Base-by-base conservation (phyloP, 2,797 vertebrate species). In the Chrysocyon brachyurus region DNA sequence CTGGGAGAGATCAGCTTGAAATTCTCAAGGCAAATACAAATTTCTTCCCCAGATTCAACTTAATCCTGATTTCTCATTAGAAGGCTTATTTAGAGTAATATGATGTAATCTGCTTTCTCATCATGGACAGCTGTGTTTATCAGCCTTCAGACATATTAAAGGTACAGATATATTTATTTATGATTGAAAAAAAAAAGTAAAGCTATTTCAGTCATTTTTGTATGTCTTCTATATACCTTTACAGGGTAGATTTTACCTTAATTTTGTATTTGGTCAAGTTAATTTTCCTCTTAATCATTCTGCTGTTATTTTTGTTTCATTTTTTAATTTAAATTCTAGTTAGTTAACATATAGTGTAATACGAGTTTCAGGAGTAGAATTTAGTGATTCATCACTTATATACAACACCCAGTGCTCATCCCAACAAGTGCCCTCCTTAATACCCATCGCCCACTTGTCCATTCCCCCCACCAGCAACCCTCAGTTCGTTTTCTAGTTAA, bases 61-160 rank as follows among this genome's bases (percentile, higher is more conserved):
- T 98, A 97, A 97, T 96, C 63, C 86, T 97, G 57, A 93, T 98
- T 98, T 98, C 97, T 98, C 54, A 28, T 97, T 98, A 97, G 82
- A 49, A 6, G 15, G 81, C 66, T 94, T 98, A 97, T 90, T 98
- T 93, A 89, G 97, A 98, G 97, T 93, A 96, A 89, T 96, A 96
- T 83, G 96, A 90, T 97, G 40, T 97, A 95, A 95, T 97, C 90
- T 95, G 66, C 93, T 97, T 98, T 98, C 95, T 98, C 95, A 61
- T 98, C 97, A 97, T 31, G 49, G 83, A 96, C 96, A 81, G 97
- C 75, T 97, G 57, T 97, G 96, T 97, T 98, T 97, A 97, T 93
- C 97, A 96, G 96, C 93, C 91, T 97, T 73, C 96, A 97, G 91
- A 79, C 85, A 79, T 90, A 94, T 91, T 97, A 98, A 98, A 98